A percentile compares a stretch with the other conserved stretches of the same genome.
phyloP scores from a whole-genome alignment of 2,113 vertebrate species.

The Perca fluviatilis region DNA sequence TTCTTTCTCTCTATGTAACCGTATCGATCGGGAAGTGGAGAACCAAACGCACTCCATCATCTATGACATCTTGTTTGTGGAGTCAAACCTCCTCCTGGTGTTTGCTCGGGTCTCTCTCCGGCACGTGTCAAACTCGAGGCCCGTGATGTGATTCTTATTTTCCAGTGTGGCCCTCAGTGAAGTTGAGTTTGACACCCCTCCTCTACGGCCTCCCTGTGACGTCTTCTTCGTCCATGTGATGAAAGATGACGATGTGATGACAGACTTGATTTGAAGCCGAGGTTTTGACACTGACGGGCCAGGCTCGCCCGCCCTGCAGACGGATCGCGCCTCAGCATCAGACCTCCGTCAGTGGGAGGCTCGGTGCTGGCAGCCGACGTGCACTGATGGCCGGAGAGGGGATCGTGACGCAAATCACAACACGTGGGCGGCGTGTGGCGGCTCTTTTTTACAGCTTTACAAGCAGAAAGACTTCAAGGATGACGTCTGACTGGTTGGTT shows the following conservation, averaged over 20 bases:
- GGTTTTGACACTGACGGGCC: background rate
- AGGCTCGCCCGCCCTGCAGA: background rate
- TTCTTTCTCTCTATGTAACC: background rate
- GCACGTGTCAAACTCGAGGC: too few relatives aligned
- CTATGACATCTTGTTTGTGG: background rate
- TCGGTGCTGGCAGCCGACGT: conserved; percentile 16
- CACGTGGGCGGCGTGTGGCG: background rate
- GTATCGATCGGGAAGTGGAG: background rate
- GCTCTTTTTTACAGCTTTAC: background rate
- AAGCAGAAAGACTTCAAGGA: background rate
- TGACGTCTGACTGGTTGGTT: background rate
- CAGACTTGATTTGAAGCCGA: conserved; percentile 12
- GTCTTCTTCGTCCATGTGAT: too few relatives aligned
- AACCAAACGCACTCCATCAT: conserved; percentile 1
- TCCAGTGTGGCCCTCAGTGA: too few relatives aligned
- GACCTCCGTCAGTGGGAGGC: conserved; percentile 10
- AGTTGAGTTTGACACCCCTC: too few relatives aligned
- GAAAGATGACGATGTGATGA: background rate
- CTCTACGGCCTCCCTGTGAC: too few relatives aligned
- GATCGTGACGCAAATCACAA: conserved; percentile 28
- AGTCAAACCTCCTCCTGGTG: background rate
- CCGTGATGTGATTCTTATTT: too few relatives aligned
- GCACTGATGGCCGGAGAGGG: background rate
- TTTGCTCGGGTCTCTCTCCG: background rate
- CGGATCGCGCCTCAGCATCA: conserved; percentile 46